These are phyloP conservation scores for Loris lydekkerianus DNA, from an alignment of 2,797 vertebrate genomes.

Conservation along the genomic window DNA sequence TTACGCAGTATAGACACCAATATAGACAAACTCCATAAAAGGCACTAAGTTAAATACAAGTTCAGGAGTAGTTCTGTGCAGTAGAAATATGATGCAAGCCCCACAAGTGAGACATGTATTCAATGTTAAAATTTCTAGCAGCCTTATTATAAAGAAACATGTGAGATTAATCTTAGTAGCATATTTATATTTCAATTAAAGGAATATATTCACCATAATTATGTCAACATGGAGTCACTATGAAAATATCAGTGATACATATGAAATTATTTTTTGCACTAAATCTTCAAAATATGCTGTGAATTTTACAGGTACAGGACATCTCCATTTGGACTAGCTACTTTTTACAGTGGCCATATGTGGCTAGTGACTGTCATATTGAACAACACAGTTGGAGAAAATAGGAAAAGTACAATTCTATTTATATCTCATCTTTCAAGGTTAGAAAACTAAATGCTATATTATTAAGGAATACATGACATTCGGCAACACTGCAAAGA, in stretches of 20 bases:
- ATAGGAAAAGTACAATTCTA: neutral
- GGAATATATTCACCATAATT: neutral
- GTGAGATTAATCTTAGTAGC: constrained; percentile 38
- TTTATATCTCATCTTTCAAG: neutral
- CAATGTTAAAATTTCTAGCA: neutral
- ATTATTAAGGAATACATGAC: neutral
- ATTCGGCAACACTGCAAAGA: neutral
- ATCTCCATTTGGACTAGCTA: neutral
- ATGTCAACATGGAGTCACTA: neutral
- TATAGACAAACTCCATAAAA: neutral
- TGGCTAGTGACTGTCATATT: neutral
- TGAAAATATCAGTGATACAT: neutral
- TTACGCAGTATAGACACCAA: neutral
- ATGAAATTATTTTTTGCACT: neutral
- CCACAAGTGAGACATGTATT: neutral
- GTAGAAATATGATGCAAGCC: neutral
- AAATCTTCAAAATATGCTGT: neutral
- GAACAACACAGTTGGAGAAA: neutral
- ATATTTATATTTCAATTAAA: neutral
- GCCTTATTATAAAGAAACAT: neutral
- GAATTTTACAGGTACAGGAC: neutral
- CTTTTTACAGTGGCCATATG: neutral
- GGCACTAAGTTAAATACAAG: neutral
- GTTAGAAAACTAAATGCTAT: neutral
- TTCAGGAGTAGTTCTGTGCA: neutral